Base-by-base conservation (phyloP, 2,888 invertebrate species). In the Caenorhabditis sp. region DNA sequence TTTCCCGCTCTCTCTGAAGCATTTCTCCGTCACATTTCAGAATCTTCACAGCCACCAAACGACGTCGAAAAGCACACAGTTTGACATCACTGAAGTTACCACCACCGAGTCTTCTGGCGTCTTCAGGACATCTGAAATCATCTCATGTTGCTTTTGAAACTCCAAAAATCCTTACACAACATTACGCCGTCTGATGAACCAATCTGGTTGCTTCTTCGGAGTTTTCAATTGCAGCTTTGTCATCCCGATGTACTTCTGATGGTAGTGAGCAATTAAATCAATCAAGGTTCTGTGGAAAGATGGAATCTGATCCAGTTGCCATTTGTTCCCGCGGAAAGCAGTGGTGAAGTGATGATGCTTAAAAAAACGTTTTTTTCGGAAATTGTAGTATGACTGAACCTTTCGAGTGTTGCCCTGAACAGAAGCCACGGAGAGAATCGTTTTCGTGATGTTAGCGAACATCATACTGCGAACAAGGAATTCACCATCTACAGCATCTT, bases 11-110 rank as follows among this genome's bases (percentile, higher is more conserved):
- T 3, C 19, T 8, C 19, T 47, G 26, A n/a, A 77, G n/a, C 12
- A n/a, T 51, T 1, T 61, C 56, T 14, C 64, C 70, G 10, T 54
- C 44, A 5, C 24, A 26, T 19, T 47, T 75, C 49, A 81, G 28
- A 8, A 47, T 61, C 19, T 82, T 82, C 2, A 82, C 19, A 22
- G 82, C 82, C 35, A 77, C 82, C 10, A 76, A 24, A 31, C 68
- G 69, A 14, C 72, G 63, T 35, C 24, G 38, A 28, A 54, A 82
- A 10, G 59, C 66, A 41, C 82, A 75, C 8, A 82, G 24, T 19
- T 66, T 31, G 1, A 82, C 82, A 7, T 10, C 10, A 44, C 82
- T 47, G 54, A 76, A 82, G 4, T 76, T 49, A 6, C 82, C 82
- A 16, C n/a, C n/a, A 38, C 82, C 82, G 3, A 82, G 69, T 12